A percentile compares a stretch with the other conserved stretches of the same genome.
phyloP scores from a whole-genome alignment of 2,113 vertebrate genomes.

The Bolborhynchus lineola region DNA sequence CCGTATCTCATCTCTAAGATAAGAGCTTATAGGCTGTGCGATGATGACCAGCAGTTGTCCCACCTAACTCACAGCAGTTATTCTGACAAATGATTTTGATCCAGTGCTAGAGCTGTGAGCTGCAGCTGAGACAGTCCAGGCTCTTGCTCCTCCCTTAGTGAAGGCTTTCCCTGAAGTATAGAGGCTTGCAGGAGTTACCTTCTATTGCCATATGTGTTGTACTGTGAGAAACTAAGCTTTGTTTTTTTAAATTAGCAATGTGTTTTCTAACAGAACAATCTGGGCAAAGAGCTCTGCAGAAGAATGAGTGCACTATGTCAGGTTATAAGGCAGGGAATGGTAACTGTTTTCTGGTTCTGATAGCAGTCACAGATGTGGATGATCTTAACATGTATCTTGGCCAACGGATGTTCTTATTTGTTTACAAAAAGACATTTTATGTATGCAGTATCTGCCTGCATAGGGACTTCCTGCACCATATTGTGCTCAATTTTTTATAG shows the following conservation, averaged over 20 bases:
- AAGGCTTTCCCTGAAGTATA: background rate
- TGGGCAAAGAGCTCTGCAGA: background rate
- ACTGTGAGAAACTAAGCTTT: background rate
- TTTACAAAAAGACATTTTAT: background rate
- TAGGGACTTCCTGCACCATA: background rate
- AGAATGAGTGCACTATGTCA: background rate
- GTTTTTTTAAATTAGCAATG: background rate
- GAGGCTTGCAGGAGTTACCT: background rate
- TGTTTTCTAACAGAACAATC: background rate
- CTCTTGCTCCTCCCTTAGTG: background rate
- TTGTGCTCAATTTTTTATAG: background rate
- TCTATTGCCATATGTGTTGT: background rate
- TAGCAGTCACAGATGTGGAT: background rate
- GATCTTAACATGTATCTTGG: background rate
- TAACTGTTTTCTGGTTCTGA: background rate
- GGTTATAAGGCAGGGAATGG: background rate
- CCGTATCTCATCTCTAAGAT: background rate
- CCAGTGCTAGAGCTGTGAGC: background rate
- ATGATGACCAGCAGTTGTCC: background rate
- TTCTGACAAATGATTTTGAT: background rate
- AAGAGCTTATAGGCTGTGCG: background rate
- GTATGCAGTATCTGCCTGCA: background rate
- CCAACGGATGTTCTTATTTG: background rate
- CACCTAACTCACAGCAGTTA: background rate
- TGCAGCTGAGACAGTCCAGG: background rate